phyloP scores from a whole-genome alignment of 2,113 vertebrate species.

The Odocoileus hemionus region DNA sequence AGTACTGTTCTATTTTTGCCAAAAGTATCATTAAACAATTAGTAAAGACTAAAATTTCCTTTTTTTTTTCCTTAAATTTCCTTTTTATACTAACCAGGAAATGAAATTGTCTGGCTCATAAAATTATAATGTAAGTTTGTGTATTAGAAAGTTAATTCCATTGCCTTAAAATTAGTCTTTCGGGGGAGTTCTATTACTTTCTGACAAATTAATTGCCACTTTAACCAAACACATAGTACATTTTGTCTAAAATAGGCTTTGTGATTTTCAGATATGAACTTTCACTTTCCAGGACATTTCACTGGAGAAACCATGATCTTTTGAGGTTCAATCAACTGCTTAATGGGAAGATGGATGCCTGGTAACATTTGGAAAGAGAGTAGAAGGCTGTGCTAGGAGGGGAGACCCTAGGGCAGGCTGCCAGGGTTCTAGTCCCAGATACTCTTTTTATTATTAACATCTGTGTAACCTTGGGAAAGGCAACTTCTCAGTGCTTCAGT shows the following conservation, averaged over 20 bases:
- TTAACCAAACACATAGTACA: not conserved
- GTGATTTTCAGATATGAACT: not conserved
- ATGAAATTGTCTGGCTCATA: slow-evolving; percentile 34
- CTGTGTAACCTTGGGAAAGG: not conserved
- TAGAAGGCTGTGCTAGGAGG: not conserved
- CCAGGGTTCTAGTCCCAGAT: not conserved
- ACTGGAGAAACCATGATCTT: not conserved
- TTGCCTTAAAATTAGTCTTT: slow-evolving; percentile 29
- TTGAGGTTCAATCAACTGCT: not conserved
- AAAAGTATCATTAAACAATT: slow-evolving; percentile 18
- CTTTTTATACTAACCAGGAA: not conserved
- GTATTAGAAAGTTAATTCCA: slow-evolving; percentile 31
- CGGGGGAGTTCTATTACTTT: not conserved
- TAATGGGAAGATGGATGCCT: not conserved
- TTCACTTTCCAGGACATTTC: not conserved
- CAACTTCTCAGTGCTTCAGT: not conserved
- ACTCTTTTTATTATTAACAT: not conserved
- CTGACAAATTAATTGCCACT: slow-evolving; percentile 51
- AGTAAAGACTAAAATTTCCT: slow-evolving; percentile 35
- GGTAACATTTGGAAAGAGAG: not conserved
- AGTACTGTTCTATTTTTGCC: not conserved
- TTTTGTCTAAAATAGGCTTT: slow-evolving; percentile 1
- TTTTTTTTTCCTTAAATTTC: not conserved
- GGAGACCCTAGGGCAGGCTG: not conserved
- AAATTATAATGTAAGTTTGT: slow-evolving; percentile 36